phyloP scores from a whole-genome alignment of 2,888 invertebrate genomes.

The Pimpla rufipes region DNA sequence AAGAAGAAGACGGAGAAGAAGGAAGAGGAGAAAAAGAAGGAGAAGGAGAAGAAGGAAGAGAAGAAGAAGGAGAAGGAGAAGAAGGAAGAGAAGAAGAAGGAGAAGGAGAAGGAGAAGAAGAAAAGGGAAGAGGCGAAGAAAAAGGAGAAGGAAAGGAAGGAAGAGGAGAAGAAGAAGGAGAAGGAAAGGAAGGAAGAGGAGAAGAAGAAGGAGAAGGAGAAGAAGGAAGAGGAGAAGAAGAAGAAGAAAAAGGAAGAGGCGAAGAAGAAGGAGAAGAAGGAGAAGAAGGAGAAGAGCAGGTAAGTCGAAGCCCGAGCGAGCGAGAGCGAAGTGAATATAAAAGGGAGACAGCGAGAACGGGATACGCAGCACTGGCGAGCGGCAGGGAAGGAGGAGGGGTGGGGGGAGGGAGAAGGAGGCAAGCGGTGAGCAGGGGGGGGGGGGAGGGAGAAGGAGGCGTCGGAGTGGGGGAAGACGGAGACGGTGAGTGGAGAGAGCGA shows the following conservation, averaged over 20 bases:
- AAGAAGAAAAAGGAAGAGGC: too few relatives aligned
- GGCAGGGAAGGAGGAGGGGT: constrained; percentile 72
- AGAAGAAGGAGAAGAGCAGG: constrained; percentile 38
- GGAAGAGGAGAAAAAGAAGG: constrained; percentile 31
- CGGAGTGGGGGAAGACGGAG: constrained; percentile 71
- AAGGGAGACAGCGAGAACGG: constrained; percentile 42
- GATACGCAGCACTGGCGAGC: constrained; percentile 54
- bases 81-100: constrained; percentile 24
- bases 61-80: constrained; percentile 34
- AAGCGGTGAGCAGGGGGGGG: constrained; percentile 74
- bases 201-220: constrained; percentile 4
- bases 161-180: background rate
- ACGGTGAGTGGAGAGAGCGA: constrained; percentile 55
- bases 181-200: background rate
- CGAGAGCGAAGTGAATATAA: constrained; percentile 5
- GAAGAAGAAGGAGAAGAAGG: constrained; percentile 37
- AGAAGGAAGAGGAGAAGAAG: background rate
- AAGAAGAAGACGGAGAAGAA: constrained; percentile 29
- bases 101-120: background rate
- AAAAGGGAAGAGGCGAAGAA: background rate
- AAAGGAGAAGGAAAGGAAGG: background rate
- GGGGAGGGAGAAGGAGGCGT: constrained; percentile 60
- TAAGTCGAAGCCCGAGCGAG: constrained; percentile 55
- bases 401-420: constrained; percentile 68
- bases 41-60: constrained; percentile 28